Evolutionary conservation across 2,888 invertebrate genomes (phyloP), one percentile per base, ranked within the genome.

Genomic region (Falcaria lacertinaria): DNA sequence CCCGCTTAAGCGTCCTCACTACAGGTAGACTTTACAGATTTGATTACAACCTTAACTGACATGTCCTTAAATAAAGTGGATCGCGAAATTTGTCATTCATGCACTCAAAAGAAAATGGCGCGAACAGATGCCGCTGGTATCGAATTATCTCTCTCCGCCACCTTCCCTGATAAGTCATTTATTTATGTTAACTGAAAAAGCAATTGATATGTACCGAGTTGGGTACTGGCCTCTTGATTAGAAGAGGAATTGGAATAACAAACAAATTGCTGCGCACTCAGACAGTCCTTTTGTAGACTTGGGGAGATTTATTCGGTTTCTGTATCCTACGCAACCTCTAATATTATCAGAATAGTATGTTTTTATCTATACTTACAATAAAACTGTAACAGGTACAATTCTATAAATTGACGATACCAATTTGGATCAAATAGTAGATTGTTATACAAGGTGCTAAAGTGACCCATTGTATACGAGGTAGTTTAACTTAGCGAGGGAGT

Each of bases 161-260:
- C 57, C 16, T 47, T 42, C 42, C 46, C 59, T 69, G 60, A 68
- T 64, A 57, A 56, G 65, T 55, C 47, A 57, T 62, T 60, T 55
- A 54, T 62, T 57, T 52, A 37, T 34, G 25, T 19, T 4, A 19
- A 45, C 33, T 40, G 22, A 43, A 36, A 35, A 13, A 19, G 28
- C 19, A 17, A 19, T 17, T 17, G 16, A 15, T 17, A 40, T 8
- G 15, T 14, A 15, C 22, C 15, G 19, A 17, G 13, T 17, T 33
- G n/a, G n/a, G n/a, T n/a, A 33, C 14, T 13, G 17, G 17, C 11
- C 17, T 4, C 17, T 15, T n/a, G 33, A 13, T 15, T 13, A 17
- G 19, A 13, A 2, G 2, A 11, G 11, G 2, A 7, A 11, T 28
- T 3, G 1, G 11, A 7, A 28, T 11, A 28, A 11, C 0, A 11